Evolutionary conservation across 2,113 vertebrate species (phyloP).

Genomic region (Anolis carolinensis): DNA sequence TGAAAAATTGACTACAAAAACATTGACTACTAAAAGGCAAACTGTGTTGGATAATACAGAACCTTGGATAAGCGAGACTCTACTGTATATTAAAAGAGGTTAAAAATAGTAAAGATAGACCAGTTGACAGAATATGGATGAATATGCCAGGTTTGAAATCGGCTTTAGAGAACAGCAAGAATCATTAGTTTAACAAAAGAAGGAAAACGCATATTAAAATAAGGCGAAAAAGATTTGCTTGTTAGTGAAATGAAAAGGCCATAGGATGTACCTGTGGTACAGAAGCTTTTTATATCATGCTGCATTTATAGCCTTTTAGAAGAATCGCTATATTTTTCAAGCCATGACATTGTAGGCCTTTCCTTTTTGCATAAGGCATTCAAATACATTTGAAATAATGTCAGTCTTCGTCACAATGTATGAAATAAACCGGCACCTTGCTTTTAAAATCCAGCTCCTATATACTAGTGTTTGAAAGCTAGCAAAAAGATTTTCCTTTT

Average conservation of each 20-base stretch:
- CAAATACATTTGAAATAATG: constrained; percentile 58
- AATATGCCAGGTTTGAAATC: constrained; percentile 16
- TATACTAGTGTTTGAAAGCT: constrained; percentile 64
- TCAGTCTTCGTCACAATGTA: constrained; percentile 56
- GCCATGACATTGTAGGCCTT: constrained; percentile 49
- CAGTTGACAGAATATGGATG: constrained; percentile 2
- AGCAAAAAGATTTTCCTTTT: constrained; percentile 4
- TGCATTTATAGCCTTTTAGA: constrained; percentile 26
- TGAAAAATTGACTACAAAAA: too few species aligned
- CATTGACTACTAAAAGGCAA: too few species aligned
- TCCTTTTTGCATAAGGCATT: constrained; percentile 52
- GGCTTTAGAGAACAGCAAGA: constrained; percentile 37
- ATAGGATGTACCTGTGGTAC: neutral
- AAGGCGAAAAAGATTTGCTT: neutral
- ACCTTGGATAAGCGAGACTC: too few species aligned
- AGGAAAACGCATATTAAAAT: neutral
- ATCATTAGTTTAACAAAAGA: constrained; percentile 7
- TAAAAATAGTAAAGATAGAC: constrained; percentile 43
- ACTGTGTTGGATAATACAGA: too few species aligned
- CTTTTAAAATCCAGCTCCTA: constrained; percentile 54
- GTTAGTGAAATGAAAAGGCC: constrained; percentile 21
- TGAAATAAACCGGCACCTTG: constrained; percentile 49
- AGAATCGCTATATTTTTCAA: constrained; percentile 53
- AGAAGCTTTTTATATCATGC: constrained; percentile 1
- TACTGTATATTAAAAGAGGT: constrained; percentile 13